Base-by-base conservation (phyloP, 2,797 vertebrate species). In the Characodon lateralis region DNA sequence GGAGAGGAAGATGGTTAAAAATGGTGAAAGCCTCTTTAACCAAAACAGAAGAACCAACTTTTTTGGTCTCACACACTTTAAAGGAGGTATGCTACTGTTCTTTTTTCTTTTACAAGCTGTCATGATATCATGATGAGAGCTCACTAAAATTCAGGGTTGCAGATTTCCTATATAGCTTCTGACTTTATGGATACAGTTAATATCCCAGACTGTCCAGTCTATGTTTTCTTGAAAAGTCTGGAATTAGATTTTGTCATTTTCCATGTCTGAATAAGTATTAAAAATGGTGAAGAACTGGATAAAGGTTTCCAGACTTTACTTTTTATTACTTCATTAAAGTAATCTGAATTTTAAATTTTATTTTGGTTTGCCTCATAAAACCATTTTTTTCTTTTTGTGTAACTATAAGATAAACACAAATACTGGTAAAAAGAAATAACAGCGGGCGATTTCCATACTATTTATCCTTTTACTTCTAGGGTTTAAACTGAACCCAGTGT, bases 1-100 rank as follows among this genome's bases (percentile, higher is more conserved):
- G 20, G 48, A 68, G 69, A 55, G 61, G 31, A 28, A 39, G 69
- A 65, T 74, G 71, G 28, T 24, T 31, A 31, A 31, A 31, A 31
- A 4, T 35, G 43, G 73, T 58, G 76, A 61, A n/a, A 31, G 76
- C 35, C 66, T 26, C 48, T 69, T 69, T 7, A 26, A 48, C 66
- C 24, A 10, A 86, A 88, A 86, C 66, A 78, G 73, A 28, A 81
- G 82, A 78, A 80, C 69, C 63, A 56, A 83, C 79, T 86, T 78
- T 82, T 76, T 55, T 50, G 0, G 16, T 53, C 39, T 75, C 22
- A 6, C 39, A 69, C 12, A 7, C 2, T 7, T 10, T 46, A 20
- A 46, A 53, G 51, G 18, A 53, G 51, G 51, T 1, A 22, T 53
- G 5, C 18, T 6, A 53, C 16, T 53, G 0, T 53, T 5, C 5